Percentiles rank a stretch among this genome's conserved stretches.
These are phyloP conservation scores for Bombycilla garrulus DNA, from an alignment of 2,113 vertebrate genomes.

Conservation along the genomic window DNA sequence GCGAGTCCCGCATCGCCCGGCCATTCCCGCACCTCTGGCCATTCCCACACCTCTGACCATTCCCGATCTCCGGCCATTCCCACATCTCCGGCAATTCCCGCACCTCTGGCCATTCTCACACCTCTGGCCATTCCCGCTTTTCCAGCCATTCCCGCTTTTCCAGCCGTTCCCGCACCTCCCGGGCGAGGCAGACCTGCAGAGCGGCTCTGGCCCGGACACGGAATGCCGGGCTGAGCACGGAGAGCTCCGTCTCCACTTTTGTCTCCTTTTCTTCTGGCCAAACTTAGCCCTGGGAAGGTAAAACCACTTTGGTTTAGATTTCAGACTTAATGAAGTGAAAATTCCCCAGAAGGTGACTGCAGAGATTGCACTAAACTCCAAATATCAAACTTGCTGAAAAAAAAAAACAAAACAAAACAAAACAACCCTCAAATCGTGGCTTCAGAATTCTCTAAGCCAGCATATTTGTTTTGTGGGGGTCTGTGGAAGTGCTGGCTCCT, in stretches of 20 bases:
- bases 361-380: background rate
- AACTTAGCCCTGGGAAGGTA: background rate
- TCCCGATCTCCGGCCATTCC: background rate
- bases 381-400: background rate
- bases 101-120: accelerated
- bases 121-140: accelerated
- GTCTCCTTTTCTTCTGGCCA: background rate
- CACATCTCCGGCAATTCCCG: background rate
- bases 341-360: background rate
- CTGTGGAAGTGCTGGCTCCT: background rate
- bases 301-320: background rate
- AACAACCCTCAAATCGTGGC: too few relatives aligned
- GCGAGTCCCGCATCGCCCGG: accelerated
- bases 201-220: accelerated
- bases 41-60: too few relatives aligned
- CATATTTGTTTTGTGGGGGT: background rate
- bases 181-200: accelerated
- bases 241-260: background rate
- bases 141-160: background rate
- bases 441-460: background rate
- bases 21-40: accelerated
- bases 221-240: background rate
- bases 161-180: background rate
- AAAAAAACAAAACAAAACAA: too few relatives aligned
- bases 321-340: background rate